Evolutionary conservation across 2,797 vertebrate species (phyloP).

Genomic region (Myioborus miniatus): DNA sequence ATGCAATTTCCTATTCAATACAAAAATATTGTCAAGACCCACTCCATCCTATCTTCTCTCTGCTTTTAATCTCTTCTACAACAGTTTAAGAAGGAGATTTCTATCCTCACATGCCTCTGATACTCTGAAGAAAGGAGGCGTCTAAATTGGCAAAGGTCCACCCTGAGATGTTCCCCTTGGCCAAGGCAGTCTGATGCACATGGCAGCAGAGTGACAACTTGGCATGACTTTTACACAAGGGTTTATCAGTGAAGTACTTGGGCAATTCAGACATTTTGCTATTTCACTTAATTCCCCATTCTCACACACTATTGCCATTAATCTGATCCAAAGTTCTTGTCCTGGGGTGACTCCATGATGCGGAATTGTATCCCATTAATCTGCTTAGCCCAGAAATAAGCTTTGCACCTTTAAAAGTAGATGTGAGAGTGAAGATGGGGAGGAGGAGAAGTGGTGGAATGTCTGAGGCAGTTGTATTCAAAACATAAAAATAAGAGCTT

Average conservation of each 20-base stretch:
- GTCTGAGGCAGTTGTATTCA: neutral
- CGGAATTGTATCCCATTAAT: neutral
- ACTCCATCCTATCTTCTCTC: neutral
- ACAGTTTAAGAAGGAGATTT: neutral
- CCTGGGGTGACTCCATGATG: neutral
- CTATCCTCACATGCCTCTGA: neutral
- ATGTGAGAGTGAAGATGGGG: neutral
- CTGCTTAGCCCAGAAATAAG: neutral
- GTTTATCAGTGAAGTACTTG: neutral
- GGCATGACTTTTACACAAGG: neutral
- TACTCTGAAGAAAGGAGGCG: neutral
- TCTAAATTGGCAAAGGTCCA: neutral
- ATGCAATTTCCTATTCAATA: neutral
- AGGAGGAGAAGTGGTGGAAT: neutral
- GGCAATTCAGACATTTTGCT: neutral
- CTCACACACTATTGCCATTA: neutral
- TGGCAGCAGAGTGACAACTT: fast-evolving
- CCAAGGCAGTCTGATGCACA: fast-evolving
- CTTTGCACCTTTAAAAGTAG: neutral
- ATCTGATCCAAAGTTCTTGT: neutral
- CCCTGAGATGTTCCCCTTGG: neutral
- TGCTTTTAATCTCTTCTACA: neutral
- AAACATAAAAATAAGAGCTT: neutral
- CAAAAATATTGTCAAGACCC: neutral
- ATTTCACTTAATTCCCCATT: neutral